phyloP scores from a whole-genome alignment of 2,113 vertebrate species.

The Rana temporaria region DNA sequence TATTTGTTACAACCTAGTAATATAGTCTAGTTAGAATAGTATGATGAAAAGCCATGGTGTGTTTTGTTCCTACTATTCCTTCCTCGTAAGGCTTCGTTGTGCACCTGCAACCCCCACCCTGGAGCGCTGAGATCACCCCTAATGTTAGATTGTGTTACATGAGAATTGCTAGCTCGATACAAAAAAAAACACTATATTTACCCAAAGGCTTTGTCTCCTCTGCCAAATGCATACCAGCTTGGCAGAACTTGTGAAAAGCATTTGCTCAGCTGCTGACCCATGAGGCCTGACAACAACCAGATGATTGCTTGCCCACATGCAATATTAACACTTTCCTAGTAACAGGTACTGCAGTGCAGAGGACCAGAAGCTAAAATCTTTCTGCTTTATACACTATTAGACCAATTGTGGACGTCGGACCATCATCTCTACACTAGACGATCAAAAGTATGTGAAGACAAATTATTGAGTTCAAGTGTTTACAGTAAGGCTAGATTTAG shows the following conservation, averaged over 20 bases:
- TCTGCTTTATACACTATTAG: not conserved
- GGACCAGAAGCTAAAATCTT: not conserved
- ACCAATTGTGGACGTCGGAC: not conserved
- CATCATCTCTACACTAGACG: too few relatives aligned
- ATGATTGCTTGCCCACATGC: conserved; percentile 32
- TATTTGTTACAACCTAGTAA: too few relatives aligned
- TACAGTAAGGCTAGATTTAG: too few relatives aligned
- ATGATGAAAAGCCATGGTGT: too few relatives aligned
- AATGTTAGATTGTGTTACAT: conserved; percentile 43
- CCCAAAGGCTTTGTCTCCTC: conserved; percentile 31
- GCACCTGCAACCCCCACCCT: conserved; percentile 40
- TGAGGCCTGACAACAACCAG: conserved; percentile 44
- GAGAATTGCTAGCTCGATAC: conserved; percentile 12
- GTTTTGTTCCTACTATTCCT: not conserved
- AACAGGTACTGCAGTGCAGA: not conserved
- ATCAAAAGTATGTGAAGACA: too few relatives aligned
- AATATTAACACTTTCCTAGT: conserved; percentile 46
- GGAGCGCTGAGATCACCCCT: not conserved
- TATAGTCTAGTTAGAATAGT: too few relatives aligned
- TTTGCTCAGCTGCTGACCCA: conserved; percentile 43
- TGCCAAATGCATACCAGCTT: conserved; percentile 51
- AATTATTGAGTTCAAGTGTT: too few relatives aligned
- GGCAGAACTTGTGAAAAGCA: conserved; percentile 51
- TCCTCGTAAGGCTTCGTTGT: not conserved
- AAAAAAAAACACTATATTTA: conserved; percentile 41